These are phyloP conservation scores for Periophthalmus magnuspinnatus DNA, from an alignment of 2,797 vertebrate species.

Conservation along the genomic window DNA sequence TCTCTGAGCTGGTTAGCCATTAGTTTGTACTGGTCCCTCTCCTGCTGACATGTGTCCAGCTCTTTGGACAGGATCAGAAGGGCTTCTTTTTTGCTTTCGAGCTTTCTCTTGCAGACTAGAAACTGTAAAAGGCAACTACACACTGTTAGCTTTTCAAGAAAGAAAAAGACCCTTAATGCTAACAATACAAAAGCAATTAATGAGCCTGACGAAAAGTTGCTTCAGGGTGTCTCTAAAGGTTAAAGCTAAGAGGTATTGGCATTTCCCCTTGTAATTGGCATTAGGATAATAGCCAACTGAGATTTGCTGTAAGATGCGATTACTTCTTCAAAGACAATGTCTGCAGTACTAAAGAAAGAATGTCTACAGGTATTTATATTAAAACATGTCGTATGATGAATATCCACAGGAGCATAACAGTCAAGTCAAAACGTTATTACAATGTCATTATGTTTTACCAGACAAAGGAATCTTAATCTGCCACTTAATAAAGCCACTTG, in stretches of 20 bases:
- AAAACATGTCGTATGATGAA: no score
- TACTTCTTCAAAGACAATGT: conserved; percentile 18
- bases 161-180: background rate
- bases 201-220: background rate
- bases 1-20: conserved; percentile 98
- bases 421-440: no score
- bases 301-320: background rate
- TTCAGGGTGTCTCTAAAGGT: background rate
- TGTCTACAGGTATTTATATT: background rate
- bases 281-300: background rate
- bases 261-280: background rate
- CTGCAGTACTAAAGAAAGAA: background rate
- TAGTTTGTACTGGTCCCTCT: conserved; percentile 95
- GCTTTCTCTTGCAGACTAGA: conserved; percentile 90
- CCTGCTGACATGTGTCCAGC: conserved; percentile 95
- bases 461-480: background rate
- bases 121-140: conserved; percentile 73
- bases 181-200: background rate
- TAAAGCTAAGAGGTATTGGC: background rate
- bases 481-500: conserved; percentile 28
- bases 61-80: conserved; percentile 96
- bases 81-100: conserved; percentile 97
- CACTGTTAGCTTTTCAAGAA: background rate
- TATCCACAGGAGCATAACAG: no score
- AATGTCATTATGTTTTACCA: background rate